Evolutionary conservation across 2,888 invertebrate genomes (phyloP), one percentile per base, ranked within the genome.

Genomic region (Gasteruption jaculator): DNA sequence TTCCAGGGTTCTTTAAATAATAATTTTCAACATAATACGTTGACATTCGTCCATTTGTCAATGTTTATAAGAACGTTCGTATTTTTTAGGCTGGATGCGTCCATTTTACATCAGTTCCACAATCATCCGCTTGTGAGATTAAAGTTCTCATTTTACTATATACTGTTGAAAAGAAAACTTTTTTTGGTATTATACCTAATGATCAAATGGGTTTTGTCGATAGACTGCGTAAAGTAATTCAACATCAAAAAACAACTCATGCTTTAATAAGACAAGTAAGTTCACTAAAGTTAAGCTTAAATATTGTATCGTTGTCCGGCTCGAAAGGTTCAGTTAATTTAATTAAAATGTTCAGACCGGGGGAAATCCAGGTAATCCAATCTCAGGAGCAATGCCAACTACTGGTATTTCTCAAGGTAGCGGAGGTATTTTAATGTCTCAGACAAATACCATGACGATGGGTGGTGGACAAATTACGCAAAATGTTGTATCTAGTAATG

Each of bases 101-200:
- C 0, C 93, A 94, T 66, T 94, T 94, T 67, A 85, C 88, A 0
- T 77, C 80, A 36, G 65, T 75, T 12, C 72, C 78, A 30, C 76
- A 82, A 0, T 77, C 80, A 1, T 62, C 79, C 1, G 74, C 78
- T 43, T 89, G 88, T 62, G 90, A 90, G 57, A 89, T 91, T 56
- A 86, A 89, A 67, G 89, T 92, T n/a, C 74, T 92, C 30, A 85
- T 92, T 45, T 74, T 92, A 2, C 72, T 91, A 22, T 91, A 89
- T 71, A 89, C 90, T 4, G 79, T 83, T 0, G 90, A 91, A 56
- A 88, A 89, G 71, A 81, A 85, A 58, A 85, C 86, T 0, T 91
- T 87, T 63, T 75, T 91, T 15, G 92, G 91, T 2, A 88, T 91
- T 65, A 91, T 92, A 57, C 91, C 91, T 0, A 90, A 89, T 65